Percentiles rank a stretch among this genome's conserved stretches.
These are phyloP conservation scores for Pollachius pollachius DNA, from an alignment of 2,113 vertebrate genomes.

Conservation along the genomic window DNA sequence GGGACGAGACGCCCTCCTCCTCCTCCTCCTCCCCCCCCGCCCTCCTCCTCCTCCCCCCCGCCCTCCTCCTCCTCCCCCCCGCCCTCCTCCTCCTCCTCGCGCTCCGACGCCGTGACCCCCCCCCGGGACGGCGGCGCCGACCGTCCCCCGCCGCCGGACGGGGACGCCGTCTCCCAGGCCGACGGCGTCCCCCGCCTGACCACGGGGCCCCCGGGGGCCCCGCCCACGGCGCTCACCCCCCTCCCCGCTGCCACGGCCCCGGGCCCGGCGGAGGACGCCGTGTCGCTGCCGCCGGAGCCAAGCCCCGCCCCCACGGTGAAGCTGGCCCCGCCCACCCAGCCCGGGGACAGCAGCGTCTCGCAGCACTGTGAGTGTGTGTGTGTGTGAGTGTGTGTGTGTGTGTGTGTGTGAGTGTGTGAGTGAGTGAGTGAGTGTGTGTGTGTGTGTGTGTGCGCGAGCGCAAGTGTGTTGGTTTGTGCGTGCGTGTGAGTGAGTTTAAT, in stretches of 20 bases:
- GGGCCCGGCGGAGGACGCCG: constrained; percentile 36
- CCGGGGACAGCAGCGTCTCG: constrained; percentile 79
- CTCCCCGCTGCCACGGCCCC: constrained; percentile 43
- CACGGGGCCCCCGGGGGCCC: constrained; percentile 41
- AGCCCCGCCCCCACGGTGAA: constrained; percentile 34
- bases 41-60: background rate
- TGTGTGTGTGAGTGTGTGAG: too few relatives aligned
- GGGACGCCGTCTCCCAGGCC: constrained; percentile 50
- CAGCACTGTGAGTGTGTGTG: constrained; percentile 83
- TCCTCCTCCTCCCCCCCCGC: background rate
- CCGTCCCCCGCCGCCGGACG: constrained; percentile 16
- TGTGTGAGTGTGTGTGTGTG: too few relatives aligned
- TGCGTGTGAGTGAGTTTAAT: too few relatives aligned
- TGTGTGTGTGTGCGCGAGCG: too few relatives aligned
- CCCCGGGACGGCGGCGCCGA: constrained; percentile 7
- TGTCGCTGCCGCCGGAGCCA: constrained; percentile 45
- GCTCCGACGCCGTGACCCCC: background rate
- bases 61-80: background rate
- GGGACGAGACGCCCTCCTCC: constrained; percentile 20
- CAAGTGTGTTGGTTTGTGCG: too few relatives aligned
- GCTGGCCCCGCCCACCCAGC: constrained; percentile 55
- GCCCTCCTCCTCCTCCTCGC: background rate
- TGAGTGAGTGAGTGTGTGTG: too few relatives aligned
- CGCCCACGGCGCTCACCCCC: constrained; percentile 28
- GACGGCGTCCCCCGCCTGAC: constrained; percentile 41